Percentiles rank a stretch among this genome's conserved stretches.
Evolutionary conservation across 2,888 invertebrate species (phyloP).

Genomic region (Clitarchus hookeri): DNA sequence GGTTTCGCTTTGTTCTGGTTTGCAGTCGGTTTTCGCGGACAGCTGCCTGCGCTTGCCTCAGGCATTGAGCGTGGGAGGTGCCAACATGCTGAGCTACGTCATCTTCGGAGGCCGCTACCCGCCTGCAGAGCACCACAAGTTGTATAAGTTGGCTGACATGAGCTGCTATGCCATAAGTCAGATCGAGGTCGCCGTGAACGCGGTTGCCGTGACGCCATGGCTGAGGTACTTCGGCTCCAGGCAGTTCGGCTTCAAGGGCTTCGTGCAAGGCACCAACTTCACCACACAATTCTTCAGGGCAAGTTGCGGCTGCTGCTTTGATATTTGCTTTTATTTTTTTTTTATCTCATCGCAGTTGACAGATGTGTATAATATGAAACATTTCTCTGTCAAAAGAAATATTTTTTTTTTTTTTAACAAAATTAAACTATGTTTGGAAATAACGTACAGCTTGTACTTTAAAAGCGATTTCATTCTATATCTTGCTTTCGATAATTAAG

Average conservation of each 20-base stretch:
- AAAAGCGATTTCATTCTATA: too few relatives aligned
- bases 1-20: neutral
- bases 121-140: neutral
- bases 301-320: neutral
- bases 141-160: neutral
- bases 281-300: neutral
- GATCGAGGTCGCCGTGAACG: neutral
- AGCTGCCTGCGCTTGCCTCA: neutral
- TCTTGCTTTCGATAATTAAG: too few relatives aligned
- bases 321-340: neutral
- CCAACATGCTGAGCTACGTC: neutral
- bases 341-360: neutral
- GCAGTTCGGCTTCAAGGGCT: neutral
- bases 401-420: too few relatives aligned
- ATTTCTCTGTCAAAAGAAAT: too few relatives aligned
- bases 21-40: neutral
- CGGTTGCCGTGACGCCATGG: neutral
- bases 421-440: too few relatives aligned
- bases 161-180: neutral
- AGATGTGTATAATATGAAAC: too few relatives aligned
- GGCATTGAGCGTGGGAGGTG: neutral
- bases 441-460: too few relatives aligned
- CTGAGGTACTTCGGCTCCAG: neutral
- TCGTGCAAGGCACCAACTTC: neutral
- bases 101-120: constrained; percentile 10